Evolutionary conservation across 2,113 vertebrate species (phyloP).

Genomic region (Brachionichthys hirsutus): DNA sequence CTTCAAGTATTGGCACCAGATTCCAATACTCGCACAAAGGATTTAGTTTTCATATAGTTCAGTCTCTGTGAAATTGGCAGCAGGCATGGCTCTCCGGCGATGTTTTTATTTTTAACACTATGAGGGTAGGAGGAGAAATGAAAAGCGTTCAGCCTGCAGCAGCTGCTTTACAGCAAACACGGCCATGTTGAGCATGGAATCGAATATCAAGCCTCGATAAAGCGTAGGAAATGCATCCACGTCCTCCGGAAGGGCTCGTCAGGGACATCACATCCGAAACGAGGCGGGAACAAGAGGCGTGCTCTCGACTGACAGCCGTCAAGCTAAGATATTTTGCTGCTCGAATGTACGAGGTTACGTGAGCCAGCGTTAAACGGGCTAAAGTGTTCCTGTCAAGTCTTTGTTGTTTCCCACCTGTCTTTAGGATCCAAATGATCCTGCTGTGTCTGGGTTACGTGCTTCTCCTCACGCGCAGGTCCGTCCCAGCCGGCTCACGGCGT

Average conservation of each 20-base stretch:
- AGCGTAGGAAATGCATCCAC: constrained; percentile 4
- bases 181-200: too few species aligned
- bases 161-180: not conserved
- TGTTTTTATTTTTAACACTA: too few species aligned
- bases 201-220: not conserved
- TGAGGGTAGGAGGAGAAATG: not conserved
- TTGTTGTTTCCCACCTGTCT: not conserved
- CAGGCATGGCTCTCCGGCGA: too few species aligned
- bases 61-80: too few species aligned
- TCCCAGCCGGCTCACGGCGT: constrained; percentile 31
- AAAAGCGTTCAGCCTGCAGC: not conserved
- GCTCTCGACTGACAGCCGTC: constrained; percentile 42
- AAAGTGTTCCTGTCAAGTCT: not conserved
- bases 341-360: too few species aligned
- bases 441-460: constrained; percentile 3
- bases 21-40: too few species aligned
- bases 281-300: constrained; percentile 17
- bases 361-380: too few species aligned
- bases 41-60: too few species aligned
- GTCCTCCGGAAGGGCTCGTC: constrained; percentile 28
- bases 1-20: too few species aligned
- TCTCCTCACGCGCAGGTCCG: not conserved
- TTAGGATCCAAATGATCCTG: not conserved
- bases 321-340: too few species aligned
- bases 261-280: constrained; percentile 1